These are phyloP conservation scores for Pyrochroa serraticornis DNA, from an alignment of 2,888 invertebrate genomes.

Conservation along the genomic window DNA sequence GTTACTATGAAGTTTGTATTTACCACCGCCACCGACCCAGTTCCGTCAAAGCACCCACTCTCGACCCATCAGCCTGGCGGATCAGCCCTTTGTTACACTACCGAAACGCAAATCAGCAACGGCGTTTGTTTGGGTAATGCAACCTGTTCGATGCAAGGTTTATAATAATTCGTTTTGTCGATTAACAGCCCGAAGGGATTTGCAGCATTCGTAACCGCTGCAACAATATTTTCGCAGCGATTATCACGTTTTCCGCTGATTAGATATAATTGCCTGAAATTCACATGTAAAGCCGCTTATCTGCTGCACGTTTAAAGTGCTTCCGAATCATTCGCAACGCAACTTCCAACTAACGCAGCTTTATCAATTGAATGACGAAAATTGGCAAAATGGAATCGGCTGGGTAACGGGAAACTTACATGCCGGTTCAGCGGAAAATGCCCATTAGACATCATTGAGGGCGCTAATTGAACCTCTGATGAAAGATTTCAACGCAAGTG, in stretches of 20 bases:
- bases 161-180: too few relatives aligned
- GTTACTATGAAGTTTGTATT: constrained; percentile 19
- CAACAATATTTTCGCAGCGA: constrained; percentile 44
- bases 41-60: too few relatives aligned
- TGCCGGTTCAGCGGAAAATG: too few relatives aligned
- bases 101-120: too few relatives aligned
- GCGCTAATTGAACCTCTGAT: too few relatives aligned
- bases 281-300: constrained; percentile 47
- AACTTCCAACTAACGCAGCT: neutral
- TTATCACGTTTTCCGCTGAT: constrained; percentile 47
- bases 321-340: constrained; percentile 36
- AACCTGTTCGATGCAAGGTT: too few relatives aligned
- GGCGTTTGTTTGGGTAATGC: too few relatives aligned
- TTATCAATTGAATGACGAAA: constrained; percentile 13
- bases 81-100: too few relatives aligned
- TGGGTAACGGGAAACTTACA: too few relatives aligned
- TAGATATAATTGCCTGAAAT: constrained; percentile 45
- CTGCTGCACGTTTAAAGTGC: constrained; percentile 42
- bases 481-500: too few relatives aligned
- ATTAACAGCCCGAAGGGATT: neutral
- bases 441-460: too few relatives aligned
- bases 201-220: constrained; percentile 18
- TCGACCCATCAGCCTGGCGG: too few relatives aligned
- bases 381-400: neutral
- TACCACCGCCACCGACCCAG: neutral